A percentile compares a stretch with the other conserved stretches of the same genome.
Conservation (phyloP, 2,797 vertebrate species). For the Girardinus metallicus region DNA sequence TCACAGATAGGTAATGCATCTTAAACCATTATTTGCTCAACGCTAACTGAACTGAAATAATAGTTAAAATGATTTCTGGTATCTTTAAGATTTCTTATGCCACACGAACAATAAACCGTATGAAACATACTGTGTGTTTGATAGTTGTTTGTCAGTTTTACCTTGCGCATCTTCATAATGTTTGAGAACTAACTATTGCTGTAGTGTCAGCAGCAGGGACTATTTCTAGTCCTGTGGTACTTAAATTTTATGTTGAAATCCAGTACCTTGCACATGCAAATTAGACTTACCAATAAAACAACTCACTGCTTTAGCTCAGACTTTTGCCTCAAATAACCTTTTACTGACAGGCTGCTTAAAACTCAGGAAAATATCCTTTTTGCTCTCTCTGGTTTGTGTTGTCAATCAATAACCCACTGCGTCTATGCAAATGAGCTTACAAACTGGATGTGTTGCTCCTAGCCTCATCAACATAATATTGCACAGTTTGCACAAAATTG, state of each 20-base stretch:
- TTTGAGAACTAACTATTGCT: neutral
- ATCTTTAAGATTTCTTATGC: neutral
- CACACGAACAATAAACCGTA: neutral
- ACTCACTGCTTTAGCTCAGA: neutral
- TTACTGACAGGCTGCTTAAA: neutral
- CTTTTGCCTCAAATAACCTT: neutral
- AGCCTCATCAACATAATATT: neutral
- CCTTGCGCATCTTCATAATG: neutral
- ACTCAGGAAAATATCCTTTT: neutral
- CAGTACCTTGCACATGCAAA: neutral
- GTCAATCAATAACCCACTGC: neutral
- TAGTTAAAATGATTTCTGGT: neutral
- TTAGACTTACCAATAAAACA: neutral
- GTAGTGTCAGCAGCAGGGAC: neutral
- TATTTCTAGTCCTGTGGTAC: neutral
- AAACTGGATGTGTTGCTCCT: neutral
- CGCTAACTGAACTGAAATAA: no score
- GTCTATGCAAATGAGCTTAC: neutral
- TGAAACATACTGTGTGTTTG: neutral
- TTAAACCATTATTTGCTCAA: no score
- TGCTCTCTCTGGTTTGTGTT: neutral
- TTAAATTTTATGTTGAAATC: neutral
- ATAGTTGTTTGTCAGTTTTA: neutral
- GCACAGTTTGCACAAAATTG: neutral
- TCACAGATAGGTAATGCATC: neutral